Conservation (phyloP, 2,113 vertebrate species). For the Cinclus mexicanus region DNA sequence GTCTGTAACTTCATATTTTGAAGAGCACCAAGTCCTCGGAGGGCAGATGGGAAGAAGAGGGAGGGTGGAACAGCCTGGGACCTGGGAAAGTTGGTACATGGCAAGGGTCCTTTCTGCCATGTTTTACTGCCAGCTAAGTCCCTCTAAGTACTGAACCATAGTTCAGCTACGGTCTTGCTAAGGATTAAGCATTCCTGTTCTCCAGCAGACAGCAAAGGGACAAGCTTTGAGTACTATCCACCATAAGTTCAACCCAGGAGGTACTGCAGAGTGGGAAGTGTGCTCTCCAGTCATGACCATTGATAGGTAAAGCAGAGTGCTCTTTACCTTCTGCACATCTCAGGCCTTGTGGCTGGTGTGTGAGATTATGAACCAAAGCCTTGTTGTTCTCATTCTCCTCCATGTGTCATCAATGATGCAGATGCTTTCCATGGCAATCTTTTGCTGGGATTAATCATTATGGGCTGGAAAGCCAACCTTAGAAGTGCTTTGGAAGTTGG, state of each 20-base stretch:
- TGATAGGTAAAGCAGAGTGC: not conserved
- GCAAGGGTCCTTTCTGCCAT: not conserved
- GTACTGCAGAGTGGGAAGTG: not conserved
- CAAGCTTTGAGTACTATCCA: not conserved
- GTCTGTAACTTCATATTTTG: not conserved
- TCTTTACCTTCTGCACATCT: not conserved
- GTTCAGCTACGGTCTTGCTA: not conserved
- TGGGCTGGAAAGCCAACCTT: not conserved
- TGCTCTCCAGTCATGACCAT: not conserved
- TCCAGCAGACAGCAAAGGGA: not conserved
- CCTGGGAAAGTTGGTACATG: not conserved
- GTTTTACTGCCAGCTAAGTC: not conserved
- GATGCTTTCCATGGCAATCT: not conserved
- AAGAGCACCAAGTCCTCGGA: not conserved
- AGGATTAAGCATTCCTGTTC: not conserved
- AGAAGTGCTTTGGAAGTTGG: not conserved
- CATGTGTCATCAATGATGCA: rapidly evolving
- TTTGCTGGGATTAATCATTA: not conserved
- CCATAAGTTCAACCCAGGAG: not conserved
- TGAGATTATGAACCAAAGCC: not conserved
- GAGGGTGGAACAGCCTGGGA: not conserved
- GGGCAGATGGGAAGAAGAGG: not conserved
- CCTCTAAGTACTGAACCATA: not conserved
- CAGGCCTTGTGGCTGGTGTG: not conserved
- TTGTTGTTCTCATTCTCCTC: not conserved